A percentile compares a stretch with the other conserved stretches of the same genome.
phyloP scores from a whole-genome alignment of 2,797 vertebrate genomes.

The Molossus alvarezi region DNA sequence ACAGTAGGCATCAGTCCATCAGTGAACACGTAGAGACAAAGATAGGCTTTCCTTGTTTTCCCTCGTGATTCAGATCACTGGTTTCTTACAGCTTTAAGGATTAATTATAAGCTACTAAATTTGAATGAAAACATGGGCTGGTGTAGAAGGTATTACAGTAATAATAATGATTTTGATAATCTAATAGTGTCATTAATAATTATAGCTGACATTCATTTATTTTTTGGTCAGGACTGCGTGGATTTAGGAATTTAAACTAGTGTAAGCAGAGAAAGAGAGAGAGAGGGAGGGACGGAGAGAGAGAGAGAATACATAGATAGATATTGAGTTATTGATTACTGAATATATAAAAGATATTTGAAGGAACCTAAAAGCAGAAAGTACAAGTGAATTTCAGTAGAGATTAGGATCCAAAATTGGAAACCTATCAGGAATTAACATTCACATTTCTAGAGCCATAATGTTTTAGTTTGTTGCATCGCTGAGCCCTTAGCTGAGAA shows the following conservation, averaged over 20 bases:
- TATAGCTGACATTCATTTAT: neutral
- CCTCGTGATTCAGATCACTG: neutral
- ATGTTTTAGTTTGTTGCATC: neutral
- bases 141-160: neutral
- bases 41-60: neutral
- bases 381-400: neutral
- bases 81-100: neutral
- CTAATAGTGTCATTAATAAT: neutral
- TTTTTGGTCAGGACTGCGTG: neutral
- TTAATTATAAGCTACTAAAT: neutral
- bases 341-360: neutral
- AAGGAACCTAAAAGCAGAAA: slow-evolving; percentile 18
- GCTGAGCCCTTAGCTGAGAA: neutral
- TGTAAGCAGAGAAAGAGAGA: neutral
- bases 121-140: neutral
- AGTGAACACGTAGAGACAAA: neutral
- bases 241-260: slow-evolving; percentile 15
- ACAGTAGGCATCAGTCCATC: neutral
- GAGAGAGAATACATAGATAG: neutral
- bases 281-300: neutral
- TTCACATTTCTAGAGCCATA: neutral
- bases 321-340: neutral
- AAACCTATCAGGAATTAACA: neutral
- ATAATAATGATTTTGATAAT: slow-evolving; percentile 5
- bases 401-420: neutral